Percentiles rank a stretch among this genome's conserved stretches.
Conservation (phyloP, 2,113 vertebrate species). For the Phainopepla nitens region DNA sequence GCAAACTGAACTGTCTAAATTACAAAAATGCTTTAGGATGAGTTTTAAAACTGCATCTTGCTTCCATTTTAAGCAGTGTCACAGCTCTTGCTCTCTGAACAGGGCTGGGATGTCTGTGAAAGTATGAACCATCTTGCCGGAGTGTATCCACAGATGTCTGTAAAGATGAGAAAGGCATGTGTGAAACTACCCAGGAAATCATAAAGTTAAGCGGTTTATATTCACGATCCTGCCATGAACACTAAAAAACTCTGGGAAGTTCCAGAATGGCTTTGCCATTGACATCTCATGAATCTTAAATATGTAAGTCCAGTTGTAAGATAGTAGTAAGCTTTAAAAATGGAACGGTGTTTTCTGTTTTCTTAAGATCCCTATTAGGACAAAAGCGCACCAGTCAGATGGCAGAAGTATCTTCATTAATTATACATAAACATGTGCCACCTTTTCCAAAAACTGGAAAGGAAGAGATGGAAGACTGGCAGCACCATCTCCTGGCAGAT, state of each 20-base stretch:
- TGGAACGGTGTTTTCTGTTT: neutral
- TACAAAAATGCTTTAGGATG: neutral
- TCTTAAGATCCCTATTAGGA: neutral
- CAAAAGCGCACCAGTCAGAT: neutral
- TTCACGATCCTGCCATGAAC: neutral
- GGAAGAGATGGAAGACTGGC: slow-evolving; percentile 13
- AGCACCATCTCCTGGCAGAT: slow-evolving; percentile 63
- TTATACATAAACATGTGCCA: neutral
- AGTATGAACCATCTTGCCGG: neutral
- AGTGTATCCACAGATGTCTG: neutral
- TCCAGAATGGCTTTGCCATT: neutral
- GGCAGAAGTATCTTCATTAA: neutral
- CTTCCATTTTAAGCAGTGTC: neutral
- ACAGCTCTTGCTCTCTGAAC: neutral
- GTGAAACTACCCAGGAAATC: neutral
- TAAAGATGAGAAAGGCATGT: neutral
- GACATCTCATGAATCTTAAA: neutral
- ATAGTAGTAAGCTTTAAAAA: neutral
- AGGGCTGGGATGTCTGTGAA: neutral
- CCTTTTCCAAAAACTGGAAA: neutral
- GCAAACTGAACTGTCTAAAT: neutral
- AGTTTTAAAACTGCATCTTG: neutral
- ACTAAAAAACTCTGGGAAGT: neutral
- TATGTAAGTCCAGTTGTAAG: neutral
- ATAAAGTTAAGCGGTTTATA: neutral